These are phyloP conservation scores for Tragelaphus imberbis DNA, from an alignment of 2,113 vertebrate species.

Conservation along the genomic window DNA sequence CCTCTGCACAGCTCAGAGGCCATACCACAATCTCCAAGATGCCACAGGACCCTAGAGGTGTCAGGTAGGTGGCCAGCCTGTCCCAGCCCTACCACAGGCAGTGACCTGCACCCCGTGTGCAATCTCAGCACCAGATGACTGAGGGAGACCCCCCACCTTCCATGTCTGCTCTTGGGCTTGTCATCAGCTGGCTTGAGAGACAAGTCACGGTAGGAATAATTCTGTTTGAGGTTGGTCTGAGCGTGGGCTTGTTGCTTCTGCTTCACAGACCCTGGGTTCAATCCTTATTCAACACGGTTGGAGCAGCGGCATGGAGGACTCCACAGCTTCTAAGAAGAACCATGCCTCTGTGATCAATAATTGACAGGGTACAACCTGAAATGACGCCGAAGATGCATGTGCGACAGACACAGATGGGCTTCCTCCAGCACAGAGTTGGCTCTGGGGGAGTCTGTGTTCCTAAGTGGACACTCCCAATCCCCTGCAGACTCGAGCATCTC, in stretches of 20 bases:
- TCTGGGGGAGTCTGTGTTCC: accelerated
- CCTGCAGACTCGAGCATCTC: not conserved
- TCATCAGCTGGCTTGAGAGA: not conserved
- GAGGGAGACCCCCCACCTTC: too few species aligned
- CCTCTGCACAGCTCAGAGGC: not conserved
- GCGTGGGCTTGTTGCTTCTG: accelerated
- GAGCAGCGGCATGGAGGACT: not conserved
- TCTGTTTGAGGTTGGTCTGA: too few species aligned
- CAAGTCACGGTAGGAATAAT: accelerated
- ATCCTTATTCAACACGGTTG: accelerated
- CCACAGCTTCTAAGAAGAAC: not conserved
- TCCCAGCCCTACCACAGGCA: not conserved
- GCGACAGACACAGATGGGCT: accelerated
- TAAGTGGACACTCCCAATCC: accelerated
- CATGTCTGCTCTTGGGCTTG: accelerated
- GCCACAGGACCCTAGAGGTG: accelerated
- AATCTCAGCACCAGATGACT: too few species aligned
- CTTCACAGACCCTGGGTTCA: not conserved
- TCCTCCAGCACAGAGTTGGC: not conserved
- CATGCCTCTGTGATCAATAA: accelerated
- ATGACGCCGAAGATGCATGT: accelerated
- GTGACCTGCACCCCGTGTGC: not conserved
- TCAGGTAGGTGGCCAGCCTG: accelerated
- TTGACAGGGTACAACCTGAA: too few species aligned
- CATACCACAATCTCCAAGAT: accelerated